Percentiles rank a stretch among this genome's conserved stretches.
Conservation (phyloP, 1,140 invertebrate genomes). For the Octopus bimaculoides region DNA sequence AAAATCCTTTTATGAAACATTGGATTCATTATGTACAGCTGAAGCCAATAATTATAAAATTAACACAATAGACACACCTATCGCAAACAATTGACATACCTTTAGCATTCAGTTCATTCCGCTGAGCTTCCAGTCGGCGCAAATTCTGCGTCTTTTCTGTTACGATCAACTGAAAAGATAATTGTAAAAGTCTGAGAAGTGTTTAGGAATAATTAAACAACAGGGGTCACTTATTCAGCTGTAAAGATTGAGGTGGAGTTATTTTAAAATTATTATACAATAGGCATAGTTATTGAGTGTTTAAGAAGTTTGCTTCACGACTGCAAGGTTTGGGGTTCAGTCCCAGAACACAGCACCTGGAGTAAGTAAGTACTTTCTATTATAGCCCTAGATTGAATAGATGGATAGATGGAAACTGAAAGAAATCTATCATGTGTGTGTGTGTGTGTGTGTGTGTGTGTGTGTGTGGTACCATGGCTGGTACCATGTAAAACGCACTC, state of each 20-base stretch:
- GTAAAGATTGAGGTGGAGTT: not conserved
- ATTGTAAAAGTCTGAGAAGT: not conserved
- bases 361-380: too few relatives aligned
- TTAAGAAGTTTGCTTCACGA: not conserved
- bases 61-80: too few relatives aligned
- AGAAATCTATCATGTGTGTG: too few relatives aligned
- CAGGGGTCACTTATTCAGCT: not conserved
- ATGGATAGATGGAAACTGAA: too few relatives aligned
- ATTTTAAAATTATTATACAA: not conserved
- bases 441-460: too few relatives aligned
- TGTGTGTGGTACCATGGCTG: too few relatives aligned
- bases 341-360: not conserved
- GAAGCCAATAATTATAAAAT: too few relatives aligned
- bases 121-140: conserved; percentile 92
- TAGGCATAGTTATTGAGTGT: not conserved
- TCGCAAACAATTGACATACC: conserved; percentile 60
- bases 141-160: conserved; percentile 98
- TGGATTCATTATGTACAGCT: too few relatives aligned
- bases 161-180: conserved; percentile 70
- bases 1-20: too few relatives aligned
- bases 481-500: too few relatives aligned
- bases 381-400: too few relatives aligned
- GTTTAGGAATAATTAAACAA: not conserved
- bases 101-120: conserved; percentile 99
- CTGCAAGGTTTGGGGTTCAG: not conserved